Base-by-base conservation (phyloP, 2,113 vertebrate genomes). In the Callithrix jacchus region DNA sequence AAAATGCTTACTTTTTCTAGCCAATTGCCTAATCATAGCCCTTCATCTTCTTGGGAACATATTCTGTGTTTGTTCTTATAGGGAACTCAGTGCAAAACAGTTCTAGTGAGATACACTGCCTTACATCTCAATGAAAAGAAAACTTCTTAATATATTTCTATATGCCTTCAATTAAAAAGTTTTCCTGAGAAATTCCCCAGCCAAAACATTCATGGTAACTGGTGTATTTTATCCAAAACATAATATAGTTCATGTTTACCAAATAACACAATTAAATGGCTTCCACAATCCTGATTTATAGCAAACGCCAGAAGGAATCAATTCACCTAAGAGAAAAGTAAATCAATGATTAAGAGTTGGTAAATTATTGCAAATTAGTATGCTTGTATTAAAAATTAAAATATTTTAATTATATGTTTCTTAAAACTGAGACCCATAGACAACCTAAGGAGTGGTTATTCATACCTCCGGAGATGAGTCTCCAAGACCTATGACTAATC, bases 161-260 rank as follows among this genome's bases (percentile, higher is more conserved):
- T 23, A 52, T 6, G 18, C 27, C 81, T 54, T 71, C 27, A 54
- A 79, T 89, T 92, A 77, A 88, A 77, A 90, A 35, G 7, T 45
- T 89, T 89, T 85, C 47, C 74, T 93, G 45, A 93, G 35, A 91
- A 94, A 87, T 82, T 82, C 61, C 89, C 35, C 37, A 79, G 45
- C 47, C 14, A 87, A 96, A 92, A 58, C 45, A 61, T 86, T 87
- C 74, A 61, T 58, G 42, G n/a, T 61, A 95, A 91, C 30, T 42
- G 77, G 49, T 30, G 45, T 84, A 80, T 80, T 89, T 94, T 84
- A 87, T 68, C 25, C 61, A 90, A 92, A 97, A 80, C n/a, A 74
- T 47, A 16, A 82, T 49, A 79, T 30, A 84, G 40, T 35, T 42
- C 27, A 12, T 47, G 20, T 66, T 95, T 68, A 87, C 70, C 52